phyloP scores from a whole-genome alignment of 2,797 vertebrate genomes.

The Bradypodion pumilum region DNA sequence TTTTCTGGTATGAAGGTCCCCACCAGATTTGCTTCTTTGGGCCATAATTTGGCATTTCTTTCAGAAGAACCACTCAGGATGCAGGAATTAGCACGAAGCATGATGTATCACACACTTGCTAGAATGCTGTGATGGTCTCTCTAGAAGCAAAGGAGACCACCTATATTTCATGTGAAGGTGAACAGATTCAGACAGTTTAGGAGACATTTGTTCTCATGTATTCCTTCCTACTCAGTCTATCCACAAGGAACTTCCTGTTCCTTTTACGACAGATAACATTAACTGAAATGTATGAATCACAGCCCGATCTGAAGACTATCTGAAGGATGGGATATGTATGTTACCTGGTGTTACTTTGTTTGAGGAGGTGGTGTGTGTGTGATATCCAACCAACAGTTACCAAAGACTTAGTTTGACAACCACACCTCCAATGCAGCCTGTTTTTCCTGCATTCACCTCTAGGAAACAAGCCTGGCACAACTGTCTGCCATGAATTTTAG shows the following conservation, averaged over 20 bases:
- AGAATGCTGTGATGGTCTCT: slow-evolving; percentile 54
- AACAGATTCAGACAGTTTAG: not conserved
- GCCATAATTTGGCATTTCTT: slow-evolving; percentile 69
- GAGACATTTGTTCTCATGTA: not conserved
- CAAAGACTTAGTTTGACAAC: too few relatives aligned
- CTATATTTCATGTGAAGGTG: not conserved
- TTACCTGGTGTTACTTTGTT: too few relatives aligned
- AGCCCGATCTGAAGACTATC: too few relatives aligned
- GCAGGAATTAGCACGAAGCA: slow-evolving; percentile 50
- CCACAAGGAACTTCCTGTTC: too few relatives aligned
- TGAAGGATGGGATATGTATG: too few relatives aligned
- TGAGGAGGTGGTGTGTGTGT: too few relatives aligned
- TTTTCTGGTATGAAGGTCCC: slow-evolving; percentile 68
- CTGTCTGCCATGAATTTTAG: too few relatives aligned
- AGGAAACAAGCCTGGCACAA: too few relatives aligned
- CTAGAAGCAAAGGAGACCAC: slow-evolving; percentile 62
- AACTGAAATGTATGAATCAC: not conserved
- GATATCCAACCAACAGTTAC: too few relatives aligned
- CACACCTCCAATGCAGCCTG: too few relatives aligned
- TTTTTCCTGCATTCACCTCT: too few relatives aligned
- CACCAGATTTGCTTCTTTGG: slow-evolving; percentile 51
- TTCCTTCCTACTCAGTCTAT: not conserved
- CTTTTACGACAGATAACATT: not conserved
- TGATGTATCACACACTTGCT: slow-evolving; percentile 61
- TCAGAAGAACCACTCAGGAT: slow-evolving; percentile 64